Base-by-base conservation (phyloP, 2,888 invertebrate genomes). In the Temnothorax ravouxi region DNA sequence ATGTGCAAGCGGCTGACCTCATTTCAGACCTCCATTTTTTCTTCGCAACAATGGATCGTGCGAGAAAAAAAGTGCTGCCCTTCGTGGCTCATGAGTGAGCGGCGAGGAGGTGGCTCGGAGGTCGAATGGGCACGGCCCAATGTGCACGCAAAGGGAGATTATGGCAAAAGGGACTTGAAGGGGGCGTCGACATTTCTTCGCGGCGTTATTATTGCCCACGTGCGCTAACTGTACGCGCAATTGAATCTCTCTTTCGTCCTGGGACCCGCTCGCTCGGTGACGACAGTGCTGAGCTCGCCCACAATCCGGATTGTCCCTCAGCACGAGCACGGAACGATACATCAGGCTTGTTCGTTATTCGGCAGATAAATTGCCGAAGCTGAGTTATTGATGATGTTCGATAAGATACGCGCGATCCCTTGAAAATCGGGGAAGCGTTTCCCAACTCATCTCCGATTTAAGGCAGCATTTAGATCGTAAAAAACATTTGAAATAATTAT, bases 201-300 rank as follows among this genome's bases (percentile, higher is more conserved):
- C 89, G 84, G 84, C 83, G 89, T 93, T 91, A 93, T 93, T 93
- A 93, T 91, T 93, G 92, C 93, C 93, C 91, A 93, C 93, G 91
- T 91, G 86, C 79, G 88, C 88, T 92, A 92, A 93, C 91, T 92
- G 91, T 92, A 91, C 89, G 90, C 88, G 91, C 92, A 92, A 93
- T 93, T 92, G 92, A 93, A 91, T 90, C 88, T 89, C 62, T 90
- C 67, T 59, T 90, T 88, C 84, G 85, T 84, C 69, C 74, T 25
- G 84, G 62, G 72, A 21, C 76, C 83, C 64, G 34, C 59, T 34
- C 25, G 21, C 54, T 81, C 84, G 84, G 83, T 72, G 83, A 88
- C 88, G 82, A 89, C 88, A 88, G 88, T 88, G 86, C 72, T 56
- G 69, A 59, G 72, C 82, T 84, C 89, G 89, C 89, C 89, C 89